Base-by-base conservation (phyloP, 1,140 invertebrate species). In the Tetramorium alpestre region DNA sequence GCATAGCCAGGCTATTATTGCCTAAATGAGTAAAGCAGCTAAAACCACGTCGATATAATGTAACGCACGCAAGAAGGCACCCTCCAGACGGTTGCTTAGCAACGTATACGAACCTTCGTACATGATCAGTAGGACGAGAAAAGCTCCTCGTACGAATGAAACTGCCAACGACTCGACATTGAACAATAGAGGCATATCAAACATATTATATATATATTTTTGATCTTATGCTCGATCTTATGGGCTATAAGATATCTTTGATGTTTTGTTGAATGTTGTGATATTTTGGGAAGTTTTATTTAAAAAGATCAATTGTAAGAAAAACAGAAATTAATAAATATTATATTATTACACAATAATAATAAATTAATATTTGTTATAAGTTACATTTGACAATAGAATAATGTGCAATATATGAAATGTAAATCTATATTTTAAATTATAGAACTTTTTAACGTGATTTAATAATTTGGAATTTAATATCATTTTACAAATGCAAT, bases 11-110 rank as follows among this genome's bases (percentile, higher is more conserved):
- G 54, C 80, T 91, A 87, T 91, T 87, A 91, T 89, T 78, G 93
- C 89, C 91, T 93, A 94, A 94, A 94, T 94, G 93, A 94, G 93
- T 92, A 93, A 94, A 94, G 91, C 93, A 91, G 93, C 93, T 94
- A 93, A 94, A 94, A 94, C 93, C 93, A 92, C 91, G 92, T 91
- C 91, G 92, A 93, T 93, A 91, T 85, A 90, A 93, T 93, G 92
- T 93, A 91, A 93, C 92, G 89, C 88, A 88, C 82, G 91, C 93
- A 94, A 94, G 94, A 94, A 94, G 92, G 93, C 92, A 92, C 93
- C 94, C 93, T 94, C 89, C 92, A 85, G 89, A 89, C 72, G 85
- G 94, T 95, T 94, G 94, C 94, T 93, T 94, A 92, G 94, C 94
- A 95, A 95, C 94, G 92, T 89, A 89, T 87, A 91, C 93, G 93